Evolutionary conservation across 2,113 vertebrate species (phyloP).

Genomic region (Aegithalos caudatus): DNA sequence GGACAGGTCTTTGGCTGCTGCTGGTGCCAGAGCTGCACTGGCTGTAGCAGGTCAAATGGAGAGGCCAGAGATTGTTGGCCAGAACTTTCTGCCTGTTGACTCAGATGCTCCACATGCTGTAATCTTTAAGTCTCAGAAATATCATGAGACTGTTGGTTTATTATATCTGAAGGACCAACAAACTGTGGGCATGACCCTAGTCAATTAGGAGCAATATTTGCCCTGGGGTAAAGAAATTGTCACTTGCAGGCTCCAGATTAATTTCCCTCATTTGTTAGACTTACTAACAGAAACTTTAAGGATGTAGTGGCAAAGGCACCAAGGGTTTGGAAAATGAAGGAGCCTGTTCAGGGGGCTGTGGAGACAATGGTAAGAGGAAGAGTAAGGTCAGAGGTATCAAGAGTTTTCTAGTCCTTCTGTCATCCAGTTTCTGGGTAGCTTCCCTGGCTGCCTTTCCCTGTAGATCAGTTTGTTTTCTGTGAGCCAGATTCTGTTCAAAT

Average conservation of each 20-base stretch:
- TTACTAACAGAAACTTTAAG: not conserved
- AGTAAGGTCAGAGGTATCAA: not conserved
- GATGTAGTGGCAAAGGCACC: not conserved
- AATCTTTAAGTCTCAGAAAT: not conserved
- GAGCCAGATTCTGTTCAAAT: not conserved
- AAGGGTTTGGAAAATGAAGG: not conserved
- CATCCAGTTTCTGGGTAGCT: not conserved
- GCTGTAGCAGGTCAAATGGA: slow-evolving; percentile 10
- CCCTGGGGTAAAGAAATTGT: not conserved
- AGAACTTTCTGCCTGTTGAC: not conserved
- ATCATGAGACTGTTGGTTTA: not conserved
- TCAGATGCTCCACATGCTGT: not conserved
- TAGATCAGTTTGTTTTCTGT: not conserved
- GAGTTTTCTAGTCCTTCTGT: not conserved
- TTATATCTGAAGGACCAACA: not conserved
- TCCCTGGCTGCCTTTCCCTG: not conserved
- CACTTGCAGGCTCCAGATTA: not conserved
- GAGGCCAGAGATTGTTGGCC: not conserved
- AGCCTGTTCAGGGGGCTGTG: not conserved
- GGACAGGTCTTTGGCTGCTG: slow-evolving; percentile 12
- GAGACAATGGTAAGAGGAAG: not conserved
- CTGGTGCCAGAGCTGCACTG: not conserved
- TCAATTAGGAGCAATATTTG: not conserved
- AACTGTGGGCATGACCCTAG: not conserved
- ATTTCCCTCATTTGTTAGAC: not conserved